Evolutionary conservation across 2,113 vertebrate species (phyloP).

Genomic region (Bambusicola thoracicus): DNA sequence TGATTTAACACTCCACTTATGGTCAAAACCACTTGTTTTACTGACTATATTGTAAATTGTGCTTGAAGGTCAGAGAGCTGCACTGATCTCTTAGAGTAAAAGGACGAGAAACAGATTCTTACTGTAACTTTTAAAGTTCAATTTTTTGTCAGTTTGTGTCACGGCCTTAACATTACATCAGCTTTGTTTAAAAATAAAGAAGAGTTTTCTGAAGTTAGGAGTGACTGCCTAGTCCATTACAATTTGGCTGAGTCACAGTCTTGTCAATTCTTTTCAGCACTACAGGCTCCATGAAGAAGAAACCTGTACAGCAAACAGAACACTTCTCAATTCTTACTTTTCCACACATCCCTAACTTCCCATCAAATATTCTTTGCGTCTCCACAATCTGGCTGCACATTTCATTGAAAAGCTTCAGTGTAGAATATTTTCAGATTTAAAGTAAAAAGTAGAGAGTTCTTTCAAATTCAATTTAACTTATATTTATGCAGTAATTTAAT

Average conservation of each 20-base stretch:
- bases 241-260: background rate
- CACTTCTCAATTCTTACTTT: background rate
- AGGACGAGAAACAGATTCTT: background rate
- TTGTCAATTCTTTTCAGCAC: background rate
- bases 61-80: background rate
- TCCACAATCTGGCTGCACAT: background rate
- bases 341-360: background rate
- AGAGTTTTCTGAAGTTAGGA: background rate
- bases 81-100: background rate
- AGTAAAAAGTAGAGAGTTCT: background rate
- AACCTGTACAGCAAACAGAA: background rate
- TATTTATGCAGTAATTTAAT: background rate
- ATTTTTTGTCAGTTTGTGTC: background rate
- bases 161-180: background rate
- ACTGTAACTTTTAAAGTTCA: background rate
- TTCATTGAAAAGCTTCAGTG: background rate
- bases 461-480: background rate
- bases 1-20: background rate
- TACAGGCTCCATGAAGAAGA: background rate
- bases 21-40: background rate
- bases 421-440: slow-evolving; percentile 21
- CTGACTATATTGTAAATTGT: background rate
- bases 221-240: background rate
- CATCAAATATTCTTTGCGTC: background rate
- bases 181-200: slow-evolving; percentile 3